Percentiles rank a stretch among this genome's conserved stretches.
phyloP scores from a whole-genome alignment of 1,140 invertebrate genomes.

The Apis cerana region DNA sequence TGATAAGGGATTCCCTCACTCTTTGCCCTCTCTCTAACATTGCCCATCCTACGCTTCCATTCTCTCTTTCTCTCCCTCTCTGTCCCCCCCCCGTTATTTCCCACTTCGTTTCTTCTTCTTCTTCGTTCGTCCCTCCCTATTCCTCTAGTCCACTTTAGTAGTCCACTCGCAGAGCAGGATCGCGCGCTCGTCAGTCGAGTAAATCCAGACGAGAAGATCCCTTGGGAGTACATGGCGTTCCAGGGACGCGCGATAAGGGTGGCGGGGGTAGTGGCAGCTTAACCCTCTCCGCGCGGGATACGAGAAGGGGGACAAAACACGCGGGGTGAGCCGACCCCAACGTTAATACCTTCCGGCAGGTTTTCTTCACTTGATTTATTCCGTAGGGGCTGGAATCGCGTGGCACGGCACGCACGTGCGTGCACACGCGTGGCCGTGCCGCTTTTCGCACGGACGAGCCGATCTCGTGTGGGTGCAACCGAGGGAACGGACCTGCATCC shows the following conservation, averaged over 20 bases:
- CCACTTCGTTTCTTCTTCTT: not conserved
- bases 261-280: slow-evolving; percentile 50
- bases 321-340: slow-evolving; percentile 56
- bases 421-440: slow-evolving; percentile 48
- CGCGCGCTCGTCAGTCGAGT: slow-evolving; percentile 56
- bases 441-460: slow-evolving; percentile 47
- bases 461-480: slow-evolving; percentile 30
- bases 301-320: slow-evolving; percentile 54
- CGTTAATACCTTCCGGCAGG: slow-evolving; percentile 76
- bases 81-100: not conserved
- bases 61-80: not conserved
- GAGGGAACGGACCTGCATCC: slow-evolving; percentile 11
- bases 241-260: slow-evolving; percentile 71
- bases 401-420: slow-evolving; percentile 44
- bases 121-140: not conserved
- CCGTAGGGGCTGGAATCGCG: slow-evolving; percentile 54
- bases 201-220: slow-evolving; percentile 69
- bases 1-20: slow-evolving; percentile 70
- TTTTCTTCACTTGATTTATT: slow-evolving; percentile 77
- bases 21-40: slow-evolving; percentile 26
- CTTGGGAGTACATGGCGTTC: slow-evolving; percentile 61
- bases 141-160: slow-evolving; percentile 42
- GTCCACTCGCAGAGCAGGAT: slow-evolving; percentile 37
- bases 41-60: not conserved
- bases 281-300: slow-evolving; percentile 68